These are phyloP conservation scores for Seira ritae DNA, from an alignment of 2,888 invertebrate species.

Conservation along the genomic window DNA sequence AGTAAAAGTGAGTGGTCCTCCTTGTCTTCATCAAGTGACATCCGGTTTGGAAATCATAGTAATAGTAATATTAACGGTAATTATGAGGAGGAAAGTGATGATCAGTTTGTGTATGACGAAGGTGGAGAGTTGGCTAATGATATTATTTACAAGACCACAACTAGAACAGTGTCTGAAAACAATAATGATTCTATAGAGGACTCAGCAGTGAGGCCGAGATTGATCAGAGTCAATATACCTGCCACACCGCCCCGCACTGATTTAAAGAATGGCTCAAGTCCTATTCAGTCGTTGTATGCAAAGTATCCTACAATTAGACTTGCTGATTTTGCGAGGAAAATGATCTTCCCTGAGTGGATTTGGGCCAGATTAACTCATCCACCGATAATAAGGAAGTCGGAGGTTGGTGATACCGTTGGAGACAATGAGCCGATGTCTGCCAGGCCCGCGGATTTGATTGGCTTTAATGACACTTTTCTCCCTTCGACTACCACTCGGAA, in stretches of 20 bases:
- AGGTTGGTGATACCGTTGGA: constrained; percentile 23
- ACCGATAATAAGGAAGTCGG: constrained; percentile 62
- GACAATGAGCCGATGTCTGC: constrained; percentile 19
- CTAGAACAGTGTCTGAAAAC: neutral
- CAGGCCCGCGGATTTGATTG: constrained; percentile 22
- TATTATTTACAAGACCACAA: no score
- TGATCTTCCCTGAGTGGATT: constrained; percentile 71
- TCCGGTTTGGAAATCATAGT: no score
- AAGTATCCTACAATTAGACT: constrained; percentile 67
- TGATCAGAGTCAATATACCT: constrained; percentile 46
- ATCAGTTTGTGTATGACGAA: no score
- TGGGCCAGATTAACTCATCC: constrained; percentile 65
- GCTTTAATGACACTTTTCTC: constrained; percentile 31
- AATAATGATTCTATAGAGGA: neutral
- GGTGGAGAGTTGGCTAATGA: no score
- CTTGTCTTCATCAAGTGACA: no score
- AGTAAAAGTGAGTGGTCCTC: no score
- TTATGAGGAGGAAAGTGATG: no score
- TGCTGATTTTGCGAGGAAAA: constrained; percentile 68
- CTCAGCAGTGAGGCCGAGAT: constrained; percentile 27
- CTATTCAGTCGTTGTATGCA: constrained; percentile 26
- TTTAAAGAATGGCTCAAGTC: constrained; percentile 31
- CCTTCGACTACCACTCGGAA: constrained; percentile 45
- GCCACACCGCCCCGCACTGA: constrained; percentile 34
- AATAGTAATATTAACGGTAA: no score